Conservation (phyloP, 2,888 invertebrate genomes). For the Apodemia hepburni region DNA sequence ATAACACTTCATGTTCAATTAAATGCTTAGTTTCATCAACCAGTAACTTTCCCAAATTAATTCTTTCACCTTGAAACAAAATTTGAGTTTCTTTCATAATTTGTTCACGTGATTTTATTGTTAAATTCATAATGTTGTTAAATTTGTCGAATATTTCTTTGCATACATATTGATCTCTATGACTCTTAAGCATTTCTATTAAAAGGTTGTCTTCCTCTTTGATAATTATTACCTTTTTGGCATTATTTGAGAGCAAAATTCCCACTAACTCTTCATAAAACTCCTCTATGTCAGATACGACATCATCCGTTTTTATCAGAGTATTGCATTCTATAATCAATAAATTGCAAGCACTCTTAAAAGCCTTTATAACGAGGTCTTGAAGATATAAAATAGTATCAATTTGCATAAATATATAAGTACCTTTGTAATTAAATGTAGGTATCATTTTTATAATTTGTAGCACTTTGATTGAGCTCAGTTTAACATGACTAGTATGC, state of each 20-base stretch:
- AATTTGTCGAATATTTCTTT: background rate
- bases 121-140: constrained; percentile 1
- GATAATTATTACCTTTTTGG: background rate
- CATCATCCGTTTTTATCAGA: background rate
- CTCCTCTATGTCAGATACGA: background rate
- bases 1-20: background rate
- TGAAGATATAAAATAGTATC: constrained; percentile 1
- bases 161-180: background rate
- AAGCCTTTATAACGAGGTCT: background rate
- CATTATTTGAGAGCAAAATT: background rate
- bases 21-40: background rate
- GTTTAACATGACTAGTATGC: background rate
- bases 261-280: background rate
- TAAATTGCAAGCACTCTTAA: background rate
- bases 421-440: background rate
- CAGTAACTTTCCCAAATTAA: background rate
- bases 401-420: constrained; percentile 6
- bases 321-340: background rate
- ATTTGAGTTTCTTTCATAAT: background rate
- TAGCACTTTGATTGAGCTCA: background rate
- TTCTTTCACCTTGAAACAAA: constrained; percentile 1
- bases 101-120: background rate
- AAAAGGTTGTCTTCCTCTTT: background rate
- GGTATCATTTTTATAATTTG: background rate
- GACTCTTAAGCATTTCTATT: background rate